phyloP scores from a whole-genome alignment of 2,113 vertebrate species.

The Petaurus breviceps region DNA sequence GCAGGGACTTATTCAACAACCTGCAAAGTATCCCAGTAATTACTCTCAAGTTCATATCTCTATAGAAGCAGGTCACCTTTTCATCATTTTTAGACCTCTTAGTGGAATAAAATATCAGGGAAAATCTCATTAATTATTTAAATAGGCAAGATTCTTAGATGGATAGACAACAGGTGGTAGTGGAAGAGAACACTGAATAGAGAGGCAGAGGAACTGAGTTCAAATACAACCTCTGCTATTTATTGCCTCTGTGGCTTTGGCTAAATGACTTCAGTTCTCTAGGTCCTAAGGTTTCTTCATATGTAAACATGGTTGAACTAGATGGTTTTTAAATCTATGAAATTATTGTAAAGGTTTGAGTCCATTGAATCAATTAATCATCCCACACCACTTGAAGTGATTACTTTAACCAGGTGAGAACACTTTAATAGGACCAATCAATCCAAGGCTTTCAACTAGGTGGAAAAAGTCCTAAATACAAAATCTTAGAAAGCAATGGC shows the following conservation, averaged over 20 bases:
- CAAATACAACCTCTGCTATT: neutral
- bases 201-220: conserved; percentile 29
- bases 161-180: neutral
- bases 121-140: conserved; percentile 77
- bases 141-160: conserved; percentile 65
- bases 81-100: conserved; percentile 71
- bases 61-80: conserved; percentile 61
- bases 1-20: conserved; percentile 70
- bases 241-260: conserved; percentile 3
- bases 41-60: conserved; percentile 54
- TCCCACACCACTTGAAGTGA: neutral
- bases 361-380: neutral
- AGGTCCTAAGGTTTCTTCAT: neutral
- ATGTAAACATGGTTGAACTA: neutral
- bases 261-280: neutral
- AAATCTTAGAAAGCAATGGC: neutral
- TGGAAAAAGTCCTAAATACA: neutral
- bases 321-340: neutral
- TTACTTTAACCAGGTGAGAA: neutral
- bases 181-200: conserved; percentile 18
- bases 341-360: neutral
- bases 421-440: neutral
- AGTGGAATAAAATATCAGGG: conserved; percentile 60
- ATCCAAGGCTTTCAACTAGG: neutral
- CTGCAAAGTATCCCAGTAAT: conserved; percentile 70